These are phyloP conservation scores for Metacarcinus magister DNA, from an alignment of 2,888 invertebrate species.

Conservation along the genomic window DNA sequence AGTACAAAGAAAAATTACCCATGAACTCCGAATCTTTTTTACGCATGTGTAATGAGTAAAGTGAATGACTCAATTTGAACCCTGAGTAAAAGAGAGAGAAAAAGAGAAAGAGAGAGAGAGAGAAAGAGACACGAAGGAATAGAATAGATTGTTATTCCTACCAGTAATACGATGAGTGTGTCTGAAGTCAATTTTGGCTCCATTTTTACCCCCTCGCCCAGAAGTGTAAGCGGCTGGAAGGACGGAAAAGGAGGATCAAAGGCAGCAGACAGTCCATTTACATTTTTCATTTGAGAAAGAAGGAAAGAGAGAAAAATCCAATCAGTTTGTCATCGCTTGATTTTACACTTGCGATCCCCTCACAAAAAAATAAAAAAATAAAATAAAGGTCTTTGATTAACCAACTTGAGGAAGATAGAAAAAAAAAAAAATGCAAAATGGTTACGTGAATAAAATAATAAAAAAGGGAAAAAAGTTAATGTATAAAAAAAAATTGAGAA, in stretches of 20 bases:
- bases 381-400: too few species aligned
- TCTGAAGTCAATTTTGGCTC: too few species aligned
- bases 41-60: neutral
- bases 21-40: neutral
- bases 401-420: too few species aligned
- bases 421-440: too few species aligned
- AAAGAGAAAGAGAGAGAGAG: slow-evolving; percentile 15
- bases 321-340: too few species aligned
- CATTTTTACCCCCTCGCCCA: too few species aligned
- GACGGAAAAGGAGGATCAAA: neutral
- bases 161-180: too few species aligned
- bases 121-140: neutral
- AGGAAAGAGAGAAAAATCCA: neutral
- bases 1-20: neutral
- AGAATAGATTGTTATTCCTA: too few species aligned
- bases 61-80: neutral
- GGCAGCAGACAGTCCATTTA: too few species aligned
- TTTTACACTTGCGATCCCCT: too few species aligned
- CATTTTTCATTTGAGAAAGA: neutral
- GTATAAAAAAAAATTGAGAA: neutral
- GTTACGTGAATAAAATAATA: too few species aligned
- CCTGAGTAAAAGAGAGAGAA: neutral
- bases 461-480: neutral
- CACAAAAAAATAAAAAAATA: too few species aligned
- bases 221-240: neutral